Evolutionary conservation across 1,140 invertebrate species (phyloP), one percentile per base, ranked within the genome.

Genomic region (Drosophila takahashii): DNA sequence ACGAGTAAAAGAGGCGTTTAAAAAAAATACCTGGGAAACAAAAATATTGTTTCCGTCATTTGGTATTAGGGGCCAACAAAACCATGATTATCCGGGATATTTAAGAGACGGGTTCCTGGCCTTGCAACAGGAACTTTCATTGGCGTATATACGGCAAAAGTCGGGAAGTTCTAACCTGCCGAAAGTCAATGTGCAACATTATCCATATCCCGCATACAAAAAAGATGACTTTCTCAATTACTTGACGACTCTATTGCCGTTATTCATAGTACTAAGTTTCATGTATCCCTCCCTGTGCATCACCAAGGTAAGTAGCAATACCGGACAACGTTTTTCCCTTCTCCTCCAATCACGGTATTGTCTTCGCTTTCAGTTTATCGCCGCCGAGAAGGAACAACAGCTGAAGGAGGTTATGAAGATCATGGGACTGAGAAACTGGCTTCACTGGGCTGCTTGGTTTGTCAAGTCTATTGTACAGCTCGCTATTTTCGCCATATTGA

Each of bases 381-480:
- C 94, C 5, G 91, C 91, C 0, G 95, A 95, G 73, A 95, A 95
- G 80, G 95, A 95, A 74, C 93, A 94, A 64, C 95, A 95, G 67
- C 74, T 95, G 7, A 95, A 95, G 92, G 96, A 97, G 94, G 95
- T 96, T 0, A 97, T 97, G 96, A 97, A 96, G 90, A 96, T 97
- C 90, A 97, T 97, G 96, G 97, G 97, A 3, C 90, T 98, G 10
- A 94, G 94, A n/a, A 96, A 95, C 71, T 97, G 96, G 95, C 79
- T 97, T 18, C 96, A 97, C 81, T 97, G 96, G 96, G 90, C 94
- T 2, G 96, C 96, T 1, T 97, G 97, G 96, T 97, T 97, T 87
- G 92, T 95, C 22, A 96, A 97, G 79, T 95, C 95, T 51, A 95
- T 97, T 74, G 91, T 95, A 2, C 95, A 96, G 80, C 92, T 97